A percentile compares a stretch with the other conserved stretches of the same genome.
phyloP scores from a whole-genome alignment of 2,113 vertebrate genomes.

The Melanerpes formicivorus region DNA sequence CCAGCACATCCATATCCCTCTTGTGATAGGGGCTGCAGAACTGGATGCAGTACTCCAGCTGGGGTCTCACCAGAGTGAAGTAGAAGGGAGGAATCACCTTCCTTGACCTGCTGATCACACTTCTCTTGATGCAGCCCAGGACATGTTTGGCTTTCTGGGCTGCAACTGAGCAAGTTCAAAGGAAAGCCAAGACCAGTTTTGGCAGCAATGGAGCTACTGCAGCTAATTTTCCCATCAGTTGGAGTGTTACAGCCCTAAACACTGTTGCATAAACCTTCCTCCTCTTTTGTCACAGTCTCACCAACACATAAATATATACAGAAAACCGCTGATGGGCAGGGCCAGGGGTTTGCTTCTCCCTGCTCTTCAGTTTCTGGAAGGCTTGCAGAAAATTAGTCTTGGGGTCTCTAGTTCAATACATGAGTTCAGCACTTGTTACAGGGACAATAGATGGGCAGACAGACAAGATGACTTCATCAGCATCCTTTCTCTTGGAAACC shows the following conservation, averaged over 20 bases:
- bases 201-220: not conserved
- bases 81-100: no score
- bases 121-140: no score
- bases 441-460: not conserved
- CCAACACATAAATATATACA: not conserved
- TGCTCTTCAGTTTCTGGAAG: not conserved
- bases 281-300: not conserved
- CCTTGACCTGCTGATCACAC: no score
- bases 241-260: not conserved
- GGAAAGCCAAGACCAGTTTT: not conserved
- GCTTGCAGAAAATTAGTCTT: not conserved
- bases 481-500: not conserved
- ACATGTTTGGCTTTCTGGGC: no score
- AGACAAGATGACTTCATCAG: not conserved
- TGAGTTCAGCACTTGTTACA: not conserved
- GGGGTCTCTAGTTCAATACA: not conserved
- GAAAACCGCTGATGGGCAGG: not conserved
- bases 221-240: not conserved
- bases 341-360: not conserved
- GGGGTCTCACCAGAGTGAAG: no score
- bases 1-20: no score
- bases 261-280: not conserved
- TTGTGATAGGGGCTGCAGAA: no score
- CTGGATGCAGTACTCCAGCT: no score
- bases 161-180: not conserved